These are phyloP conservation scores for Hypomecis atomaria DNA, from an alignment of 2,888 invertebrate genomes.

Conservation along the genomic window DNA sequence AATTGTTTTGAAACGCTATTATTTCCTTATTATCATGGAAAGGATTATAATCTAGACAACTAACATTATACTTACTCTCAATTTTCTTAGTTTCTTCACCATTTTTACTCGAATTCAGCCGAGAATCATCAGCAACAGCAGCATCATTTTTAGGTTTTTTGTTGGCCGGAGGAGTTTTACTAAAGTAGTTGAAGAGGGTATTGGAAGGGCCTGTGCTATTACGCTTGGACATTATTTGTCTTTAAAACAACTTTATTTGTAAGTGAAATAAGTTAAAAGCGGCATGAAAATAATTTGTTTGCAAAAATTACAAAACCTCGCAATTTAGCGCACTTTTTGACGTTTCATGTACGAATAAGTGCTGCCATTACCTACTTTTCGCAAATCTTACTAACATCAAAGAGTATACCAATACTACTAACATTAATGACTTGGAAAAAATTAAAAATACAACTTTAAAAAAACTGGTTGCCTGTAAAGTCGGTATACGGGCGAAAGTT, in stretches of 20 bases:
- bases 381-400: too few species aligned
- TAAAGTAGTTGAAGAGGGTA: constrained; percentile 88
- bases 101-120: constrained; percentile 48
- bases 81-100: constrained; percentile 51
- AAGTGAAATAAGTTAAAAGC: neutral
- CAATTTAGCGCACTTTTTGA: neutral
- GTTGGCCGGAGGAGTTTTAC: constrained; percentile 83
- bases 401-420: too few species aligned
- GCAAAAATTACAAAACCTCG: neutral
- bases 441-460: too few species aligned
- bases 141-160: constrained; percentile 64
- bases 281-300: too few species aligned
- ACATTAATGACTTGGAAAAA: too few species aligned
- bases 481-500: too few species aligned
- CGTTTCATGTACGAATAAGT: too few species aligned
- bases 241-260: neutral
- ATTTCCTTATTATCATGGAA: neutral
- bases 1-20: too few species aligned
- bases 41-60: neutral
- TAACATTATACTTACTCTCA: constrained; percentile 61
- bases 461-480: too few species aligned
- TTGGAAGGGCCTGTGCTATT: constrained; percentile 79
- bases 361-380: too few species aligned
- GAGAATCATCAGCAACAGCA: constrained; percentile 49
- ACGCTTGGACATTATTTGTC: constrained; percentile 71